Conservation (phyloP, 2,797 vertebrate genomes). For the Cottoperca gobio region DNA sequence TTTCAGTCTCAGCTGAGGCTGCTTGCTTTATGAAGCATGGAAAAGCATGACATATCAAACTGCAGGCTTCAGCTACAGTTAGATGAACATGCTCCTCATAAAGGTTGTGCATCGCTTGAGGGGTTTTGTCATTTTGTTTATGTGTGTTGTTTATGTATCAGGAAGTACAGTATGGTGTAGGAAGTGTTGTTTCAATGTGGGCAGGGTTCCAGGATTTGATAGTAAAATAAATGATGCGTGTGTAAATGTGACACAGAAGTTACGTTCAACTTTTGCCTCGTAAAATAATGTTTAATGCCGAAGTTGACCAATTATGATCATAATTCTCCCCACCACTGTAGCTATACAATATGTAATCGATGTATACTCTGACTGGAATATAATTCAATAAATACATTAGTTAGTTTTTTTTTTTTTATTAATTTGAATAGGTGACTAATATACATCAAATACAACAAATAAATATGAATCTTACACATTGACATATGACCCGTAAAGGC, state of each 20-base stretch:
- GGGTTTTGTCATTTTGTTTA: neutral
- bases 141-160: no score
- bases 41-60: conserved; percentile 13
- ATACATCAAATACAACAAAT: neutral
- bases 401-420: neutral
- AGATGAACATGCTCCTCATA: neutral
- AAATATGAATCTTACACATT: neutral
- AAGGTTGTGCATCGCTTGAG: neutral
- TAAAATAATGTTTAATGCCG: neutral
- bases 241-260: neutral
- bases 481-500: neutral
- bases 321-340: neutral
- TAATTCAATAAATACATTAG: neutral
- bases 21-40: conserved; percentile 44
- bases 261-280: neutral
- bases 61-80: neutral
- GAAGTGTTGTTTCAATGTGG: neutral
- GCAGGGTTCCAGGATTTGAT: neutral
- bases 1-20: conserved; percentile 59
- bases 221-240: neutral
- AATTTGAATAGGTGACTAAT: neutral
- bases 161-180: neutral
- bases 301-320: neutral
- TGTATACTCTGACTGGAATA: neutral
- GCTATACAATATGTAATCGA: neutral